These are phyloP conservation scores for Valencia hispanica DNA, from an alignment of 2,797 vertebrate genomes.

Conservation along the genomic window DNA sequence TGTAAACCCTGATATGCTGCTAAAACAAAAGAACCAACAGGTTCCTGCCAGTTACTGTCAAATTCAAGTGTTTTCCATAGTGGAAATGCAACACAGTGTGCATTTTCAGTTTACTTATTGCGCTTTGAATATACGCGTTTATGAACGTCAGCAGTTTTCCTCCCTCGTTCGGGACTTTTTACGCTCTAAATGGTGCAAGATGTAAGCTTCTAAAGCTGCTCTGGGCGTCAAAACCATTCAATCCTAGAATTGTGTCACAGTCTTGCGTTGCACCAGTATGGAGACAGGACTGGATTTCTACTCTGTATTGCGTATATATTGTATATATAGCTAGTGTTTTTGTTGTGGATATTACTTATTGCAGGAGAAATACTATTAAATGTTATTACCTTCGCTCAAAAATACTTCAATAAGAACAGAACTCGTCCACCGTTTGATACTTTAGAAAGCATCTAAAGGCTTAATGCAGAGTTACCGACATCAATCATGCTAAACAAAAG, in stretches of 20 bases:
- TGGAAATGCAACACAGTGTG: conserved; percentile 9
- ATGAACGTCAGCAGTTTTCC: conserved; percentile 13
- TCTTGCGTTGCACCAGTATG: conserved; percentile 7
- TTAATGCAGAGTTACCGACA: conserved; percentile 6
- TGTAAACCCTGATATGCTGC: not conserved
- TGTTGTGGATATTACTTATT: conserved; percentile 1
- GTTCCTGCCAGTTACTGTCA: conserved; percentile 6
- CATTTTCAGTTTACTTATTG: conserved; percentile 24
- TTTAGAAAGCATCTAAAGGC: conserved; percentile 2
- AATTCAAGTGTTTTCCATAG: conserved; percentile 37
- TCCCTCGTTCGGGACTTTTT: not conserved
- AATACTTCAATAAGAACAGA: conserved; percentile 9
- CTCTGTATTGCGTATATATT: not conserved
- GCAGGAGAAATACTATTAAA: conserved; percentile 1
- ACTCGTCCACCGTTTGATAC: not conserved
- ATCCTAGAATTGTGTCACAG: not conserved
- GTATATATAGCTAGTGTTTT: not conserved
- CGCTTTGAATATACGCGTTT: not conserved
- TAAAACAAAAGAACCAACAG: conserved; percentile 10
- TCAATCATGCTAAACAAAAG: conserved; percentile 21
- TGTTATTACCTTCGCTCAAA: conserved; percentile 9
- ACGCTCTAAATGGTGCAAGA: not conserved
- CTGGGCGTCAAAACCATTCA: conserved; percentile 6
- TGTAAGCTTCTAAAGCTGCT: not conserved
- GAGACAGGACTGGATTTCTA: conserved; percentile 17